Conservation (phyloP, 2,797 vertebrate species). For the Sebastiscus tertius region DNA sequence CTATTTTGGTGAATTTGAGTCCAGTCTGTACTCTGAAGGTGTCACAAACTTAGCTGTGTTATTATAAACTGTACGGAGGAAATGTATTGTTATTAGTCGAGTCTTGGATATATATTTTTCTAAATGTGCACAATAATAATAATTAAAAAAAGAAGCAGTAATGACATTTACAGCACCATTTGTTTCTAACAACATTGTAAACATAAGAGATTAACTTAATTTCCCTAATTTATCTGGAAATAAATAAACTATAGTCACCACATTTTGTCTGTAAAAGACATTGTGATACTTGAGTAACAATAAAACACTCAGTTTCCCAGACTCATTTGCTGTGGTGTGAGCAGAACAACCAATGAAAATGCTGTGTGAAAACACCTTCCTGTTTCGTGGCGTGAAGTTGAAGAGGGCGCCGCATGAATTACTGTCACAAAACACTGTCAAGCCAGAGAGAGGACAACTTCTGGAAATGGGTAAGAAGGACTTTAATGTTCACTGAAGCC, state of each 20-base stretch:
- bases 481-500: not conserved
- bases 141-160: not conserved
- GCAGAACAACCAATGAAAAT: constrained; percentile 74
- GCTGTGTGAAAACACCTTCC: constrained; percentile 70
- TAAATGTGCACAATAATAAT: not conserved
- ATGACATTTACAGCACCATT: not conserved
- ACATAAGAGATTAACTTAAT: not conserved
- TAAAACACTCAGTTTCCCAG: constrained; percentile 71
- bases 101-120: not conserved
- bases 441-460: constrained; percentile 46
- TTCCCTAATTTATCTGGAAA: not conserved
- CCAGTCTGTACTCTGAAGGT: not conserved
- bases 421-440: constrained; percentile 51
- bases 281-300: not conserved
- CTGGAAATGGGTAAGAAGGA: constrained; percentile 77
- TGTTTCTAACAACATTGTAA: not conserved
- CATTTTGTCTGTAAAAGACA: constrained; percentile 12
- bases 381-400: constrained; percentile 70
- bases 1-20: constrained; percentile 37
- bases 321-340: constrained; percentile 54
- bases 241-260: not conserved
- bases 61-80: not conserved
- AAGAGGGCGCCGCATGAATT: constrained; percentile 51
- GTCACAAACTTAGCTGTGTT: not conserved
- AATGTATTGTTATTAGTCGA: not conserved